Conservation (phyloP, 2,888 invertebrate genomes). For the Cantharis lateralis region DNA sequence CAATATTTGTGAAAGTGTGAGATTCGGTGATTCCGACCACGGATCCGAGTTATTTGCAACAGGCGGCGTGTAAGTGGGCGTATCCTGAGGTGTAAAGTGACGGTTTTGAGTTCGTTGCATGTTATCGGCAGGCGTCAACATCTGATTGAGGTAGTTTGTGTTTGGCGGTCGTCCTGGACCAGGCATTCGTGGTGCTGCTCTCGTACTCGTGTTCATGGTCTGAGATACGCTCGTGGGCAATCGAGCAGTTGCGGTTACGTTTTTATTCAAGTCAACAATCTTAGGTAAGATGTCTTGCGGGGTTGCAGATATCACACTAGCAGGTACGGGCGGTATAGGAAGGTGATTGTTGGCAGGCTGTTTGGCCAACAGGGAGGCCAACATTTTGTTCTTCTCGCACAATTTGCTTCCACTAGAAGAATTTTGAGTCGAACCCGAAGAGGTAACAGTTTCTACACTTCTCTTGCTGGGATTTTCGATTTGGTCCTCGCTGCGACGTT, state of each 20-base stretch:
- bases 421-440: slow-evolving; percentile 45
- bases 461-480: slow-evolving; percentile 60
- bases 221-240: slow-evolving; percentile 33
- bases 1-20: slow-evolving; percentile 79
- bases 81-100: slow-evolving; percentile 26
- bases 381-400: slow-evolving; percentile 83
- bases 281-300: slow-evolving; percentile 72
- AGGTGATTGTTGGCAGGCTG: slow-evolving; percentile 65
- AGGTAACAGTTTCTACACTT: slow-evolving; percentile 55
- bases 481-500: slow-evolving; percentile 67
- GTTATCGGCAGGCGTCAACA: slow-evolving; percentile 50
- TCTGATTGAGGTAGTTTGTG: slow-evolving; percentile 52
- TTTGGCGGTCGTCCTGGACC: slow-evolving; percentile 45
- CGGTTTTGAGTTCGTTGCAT: slow-evolving; percentile 43
- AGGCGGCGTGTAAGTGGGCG: slow-evolving; percentile 39
- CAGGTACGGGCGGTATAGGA: slow-evolving; percentile 69
- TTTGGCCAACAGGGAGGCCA: slow-evolving; percentile 80
- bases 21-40: slow-evolving; percentile 57
- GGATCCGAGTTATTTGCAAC: slow-evolving; percentile 49
- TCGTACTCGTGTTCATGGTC: slow-evolving; percentile 21
- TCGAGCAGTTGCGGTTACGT: slow-evolving; percentile 39
- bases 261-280: slow-evolving; percentile 47
- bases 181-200: slow-evolving; percentile 41
- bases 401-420: slow-evolving; percentile 63
- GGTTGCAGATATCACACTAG: slow-evolving; percentile 67